Base-by-base conservation (phyloP, 2,113 vertebrate species). In the Polypterus senegalus region DNA sequence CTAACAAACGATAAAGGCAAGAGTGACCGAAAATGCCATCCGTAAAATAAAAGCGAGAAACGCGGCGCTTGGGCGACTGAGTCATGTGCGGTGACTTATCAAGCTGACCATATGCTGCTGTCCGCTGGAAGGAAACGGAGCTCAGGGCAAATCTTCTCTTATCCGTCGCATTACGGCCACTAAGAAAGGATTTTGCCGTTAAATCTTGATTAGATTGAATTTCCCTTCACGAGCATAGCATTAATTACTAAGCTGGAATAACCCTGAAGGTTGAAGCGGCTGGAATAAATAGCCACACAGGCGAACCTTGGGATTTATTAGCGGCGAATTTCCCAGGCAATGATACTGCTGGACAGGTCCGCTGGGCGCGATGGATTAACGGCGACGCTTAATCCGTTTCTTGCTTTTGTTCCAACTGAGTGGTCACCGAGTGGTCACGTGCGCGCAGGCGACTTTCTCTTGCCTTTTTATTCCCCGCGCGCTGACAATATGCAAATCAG, bases 191-290 rank as follows among this genome's bases (percentile, higher is more conserved):
- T 88, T 87, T 85, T 76, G 64, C 77, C 73, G 79, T 81, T 84
- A 83, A 85, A 81, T 84, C 84, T 86, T 83, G 84, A 88, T 88
- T 81, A 86, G 81, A 85, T 80, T 67, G 76, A 86, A 82, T 82
- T 79, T 81, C 73, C 80, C 74, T 72, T 67, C 3, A 52, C 3
- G 51, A 46, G 60, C 64, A 67, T 65, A 76, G 74, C 10, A 54
- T 46, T 78, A 78, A 54, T 46, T 78, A 78, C 74, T 70, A 70
- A 66, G 68, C 70, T 65, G 65, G 71, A 69, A 75, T 70, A 76
- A 80, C 75, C 75, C 77, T 64, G 46, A 63, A 9, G 48, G 7
- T n/a, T 4, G 57, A 46, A 46, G 54, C 47, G 46, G 43, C 43
- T 11, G 48, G 48, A 60, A 6, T 49, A 57, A 57, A 61, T 55